These are phyloP conservation scores for Glossophaga mutica DNA, from an alignment of 2,797 vertebrate species.

Conservation along the genomic window DNA sequence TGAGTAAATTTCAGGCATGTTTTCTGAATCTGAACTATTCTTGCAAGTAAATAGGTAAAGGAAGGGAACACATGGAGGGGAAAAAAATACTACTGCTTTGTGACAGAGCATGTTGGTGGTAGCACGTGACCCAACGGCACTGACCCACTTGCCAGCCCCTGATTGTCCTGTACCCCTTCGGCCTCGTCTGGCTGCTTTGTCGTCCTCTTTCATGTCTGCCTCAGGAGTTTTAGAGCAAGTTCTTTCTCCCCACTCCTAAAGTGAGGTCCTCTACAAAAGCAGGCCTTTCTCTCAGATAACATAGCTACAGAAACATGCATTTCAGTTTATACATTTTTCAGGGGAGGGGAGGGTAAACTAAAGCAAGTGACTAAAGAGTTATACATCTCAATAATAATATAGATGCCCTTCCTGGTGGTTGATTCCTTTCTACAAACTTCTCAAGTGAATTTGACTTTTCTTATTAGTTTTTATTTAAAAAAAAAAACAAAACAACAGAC, in stretches of 20 bases:
- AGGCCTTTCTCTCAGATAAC: not conserved
- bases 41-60: not conserved
- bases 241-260: constrained; percentile 58
- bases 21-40: constrained; percentile 56
- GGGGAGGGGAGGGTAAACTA: not conserved
- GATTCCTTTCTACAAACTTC: constrained; percentile 25
- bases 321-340: constrained; percentile 25
- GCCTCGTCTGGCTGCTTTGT: not conserved
- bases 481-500: constrained; percentile 32
- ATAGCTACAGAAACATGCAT: not conserved
- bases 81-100: not conserved
- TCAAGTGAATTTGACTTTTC: constrained; percentile 33
- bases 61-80: not conserved
- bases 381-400: not conserved
- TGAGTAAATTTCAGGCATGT: constrained; percentile 39
- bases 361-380: constrained; percentile 32
- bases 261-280: constrained; percentile 55
- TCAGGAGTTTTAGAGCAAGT: not conserved
- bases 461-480: not conserved
- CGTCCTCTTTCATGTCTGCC: not conserved
- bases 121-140: not conserved
- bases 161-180: not conserved
- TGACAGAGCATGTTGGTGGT: not conserved
- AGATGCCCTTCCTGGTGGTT: not conserved
- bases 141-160: not conserved